phyloP scores from a whole-genome alignment of 2,113 vertebrate species.

The Entelurus aequoreus region DNA sequence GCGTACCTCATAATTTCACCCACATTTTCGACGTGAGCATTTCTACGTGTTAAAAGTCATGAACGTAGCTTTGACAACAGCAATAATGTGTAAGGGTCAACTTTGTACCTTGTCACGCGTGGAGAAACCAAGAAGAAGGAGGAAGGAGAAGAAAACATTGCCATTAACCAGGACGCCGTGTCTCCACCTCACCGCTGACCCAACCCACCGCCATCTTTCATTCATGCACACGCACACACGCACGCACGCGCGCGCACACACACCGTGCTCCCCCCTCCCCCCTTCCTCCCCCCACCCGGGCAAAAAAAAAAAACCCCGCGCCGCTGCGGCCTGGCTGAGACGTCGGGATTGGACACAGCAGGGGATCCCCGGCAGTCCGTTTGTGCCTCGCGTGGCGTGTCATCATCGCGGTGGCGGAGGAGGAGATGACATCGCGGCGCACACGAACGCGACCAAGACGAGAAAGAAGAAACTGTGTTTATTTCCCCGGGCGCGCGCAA shows the following conservation, averaged over 20 bases:
- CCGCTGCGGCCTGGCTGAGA: slow-evolving; percentile 28
- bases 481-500: too few species aligned
- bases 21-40: too few species aligned
- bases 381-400: slow-evolving; percentile 54
- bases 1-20: too few species aligned
- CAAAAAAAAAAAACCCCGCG: slow-evolving; percentile 1
- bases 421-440: slow-evolving; percentile 46
- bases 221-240: not conserved
- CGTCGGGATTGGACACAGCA: slow-evolving; percentile 64
- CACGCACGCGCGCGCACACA: slow-evolving; percentile 7
- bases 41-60: too few species aligned
- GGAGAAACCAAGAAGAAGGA: too few species aligned
- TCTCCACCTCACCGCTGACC: slow-evolving; percentile 27
- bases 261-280: not conserved
- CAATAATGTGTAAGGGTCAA: too few species aligned
- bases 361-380: slow-evolving; percentile 58
- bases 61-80: too few species aligned
- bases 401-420: slow-evolving; percentile 43
- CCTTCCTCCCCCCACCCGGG: not conserved
- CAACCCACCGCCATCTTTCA: slow-evolving; percentile 7
- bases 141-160: too few species aligned
- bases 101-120: too few species aligned
- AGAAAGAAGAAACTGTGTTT: too few species aligned
- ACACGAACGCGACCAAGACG: slow-evolving; percentile 2
- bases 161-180: too few species aligned